Evolutionary conservation across 2,888 invertebrate species (phyloP).

Genomic region (Sycophila texana): DNA sequence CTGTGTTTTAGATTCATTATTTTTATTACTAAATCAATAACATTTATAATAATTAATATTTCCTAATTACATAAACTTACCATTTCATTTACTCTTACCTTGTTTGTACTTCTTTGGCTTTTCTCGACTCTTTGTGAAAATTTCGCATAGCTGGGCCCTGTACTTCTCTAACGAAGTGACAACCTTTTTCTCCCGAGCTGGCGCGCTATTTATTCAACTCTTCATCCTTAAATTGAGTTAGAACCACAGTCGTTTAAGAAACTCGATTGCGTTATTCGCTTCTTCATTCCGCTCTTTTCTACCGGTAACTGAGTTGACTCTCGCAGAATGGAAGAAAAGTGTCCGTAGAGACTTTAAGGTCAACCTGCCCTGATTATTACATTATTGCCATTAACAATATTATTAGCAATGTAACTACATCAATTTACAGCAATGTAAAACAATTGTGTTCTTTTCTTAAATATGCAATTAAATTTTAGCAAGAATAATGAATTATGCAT

Average conservation of each 20-base stretch:
- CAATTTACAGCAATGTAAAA: too few species aligned
- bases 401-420: too few species aligned
- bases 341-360: too few species aligned
- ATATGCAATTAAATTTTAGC: too few species aligned
- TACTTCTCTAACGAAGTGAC: conserved; percentile 44
- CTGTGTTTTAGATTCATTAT: too few species aligned
- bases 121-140: conserved; percentile 23
- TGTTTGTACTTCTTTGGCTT: not conserved
- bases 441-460: too few species aligned
- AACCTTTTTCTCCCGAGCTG: conserved; percentile 22
- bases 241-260: conserved; percentile 26
- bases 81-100: not conserved
- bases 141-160: conserved; percentile 23
- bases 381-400: too few species aligned
- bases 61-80: too few species aligned
- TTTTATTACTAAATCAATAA: too few species aligned
- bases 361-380: too few species aligned
- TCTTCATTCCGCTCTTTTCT: conserved; percentile 18
- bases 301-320: conserved; percentile 17
- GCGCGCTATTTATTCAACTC: conserved; percentile 50
- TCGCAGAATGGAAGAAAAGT: not conserved
- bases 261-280: conserved; percentile 47
- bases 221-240: conserved; percentile 48
- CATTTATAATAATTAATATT: too few species aligned
- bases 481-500: too few species aligned